phyloP scores from a whole-genome alignment of 37 sponge, comb jelly and placozoan genomes.

The Beroe ovata region DNA sequence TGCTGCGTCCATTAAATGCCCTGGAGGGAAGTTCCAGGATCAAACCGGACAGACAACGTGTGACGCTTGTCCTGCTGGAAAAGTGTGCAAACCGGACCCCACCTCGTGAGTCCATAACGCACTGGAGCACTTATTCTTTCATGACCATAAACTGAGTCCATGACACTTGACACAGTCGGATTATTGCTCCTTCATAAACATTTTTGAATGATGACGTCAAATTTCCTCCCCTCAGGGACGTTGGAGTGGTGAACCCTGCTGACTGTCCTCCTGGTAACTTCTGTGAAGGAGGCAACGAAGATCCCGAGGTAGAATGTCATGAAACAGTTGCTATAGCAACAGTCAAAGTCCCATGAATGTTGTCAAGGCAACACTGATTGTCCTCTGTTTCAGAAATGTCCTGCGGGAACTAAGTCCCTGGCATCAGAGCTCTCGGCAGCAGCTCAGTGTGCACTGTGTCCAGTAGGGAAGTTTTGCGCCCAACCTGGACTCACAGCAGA shows the following conservation, averaged over 20 bases:
- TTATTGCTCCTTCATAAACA: no score
- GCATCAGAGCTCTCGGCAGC: background rate
- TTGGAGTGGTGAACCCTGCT: conserved; percentile 50
- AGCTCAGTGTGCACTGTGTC: conserved; percentile 17
- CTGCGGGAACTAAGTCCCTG: conserved; percentile 53
- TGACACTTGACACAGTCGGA: no score
- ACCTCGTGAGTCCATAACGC: background rate
- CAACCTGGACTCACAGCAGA: background rate
- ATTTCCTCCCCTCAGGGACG: conserved; percentile 13
- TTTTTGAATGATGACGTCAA: no score
- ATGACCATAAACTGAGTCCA: no score
- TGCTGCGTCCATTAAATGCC: background rate
- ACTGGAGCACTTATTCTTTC: no score
- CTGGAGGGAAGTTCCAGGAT: conserved; percentile 11
- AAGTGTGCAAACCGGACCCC: conserved; percentile 37
- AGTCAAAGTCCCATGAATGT: no score
- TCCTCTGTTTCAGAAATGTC: conserved; percentile 52
- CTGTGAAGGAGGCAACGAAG: conserved; percentile 39
- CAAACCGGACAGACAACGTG: conserved; percentile 52
- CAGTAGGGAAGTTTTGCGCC: conserved; percentile 65
- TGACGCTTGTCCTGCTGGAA: conserved; percentile 58
- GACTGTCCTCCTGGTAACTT: conserved; percentile 69
- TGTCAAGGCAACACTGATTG: no score
- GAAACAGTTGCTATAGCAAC: no score
- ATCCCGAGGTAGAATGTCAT: no score